Evolutionary conservation across 2,888 invertebrate genomes (phyloP).

Genomic region (Macaria notata): DNA sequence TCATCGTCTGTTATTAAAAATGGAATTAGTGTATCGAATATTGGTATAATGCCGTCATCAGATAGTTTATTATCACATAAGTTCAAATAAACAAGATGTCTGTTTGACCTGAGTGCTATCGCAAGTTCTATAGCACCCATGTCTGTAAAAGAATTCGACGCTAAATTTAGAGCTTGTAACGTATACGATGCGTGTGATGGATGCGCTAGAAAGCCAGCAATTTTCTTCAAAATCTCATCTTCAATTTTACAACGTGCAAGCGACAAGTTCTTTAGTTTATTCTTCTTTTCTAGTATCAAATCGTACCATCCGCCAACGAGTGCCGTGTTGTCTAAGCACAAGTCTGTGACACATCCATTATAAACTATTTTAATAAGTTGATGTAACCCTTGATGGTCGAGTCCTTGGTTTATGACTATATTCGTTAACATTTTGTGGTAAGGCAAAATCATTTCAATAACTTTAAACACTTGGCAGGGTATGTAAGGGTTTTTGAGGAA

Average conservation of each 20-base stretch:
- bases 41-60: constrained; percentile 11
- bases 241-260: constrained; percentile 14
- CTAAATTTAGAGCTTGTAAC: constrained; percentile 10
- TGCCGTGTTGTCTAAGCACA: constrained; percentile 12
- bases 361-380: constrained; percentile 4
- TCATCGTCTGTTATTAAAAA: constrained; percentile 5
- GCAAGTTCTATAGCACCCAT: constrained; percentile 45
- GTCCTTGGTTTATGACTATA: constrained; percentile 46
- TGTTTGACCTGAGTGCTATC: constrained; percentile 40
- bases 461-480: constrained; percentile 47
- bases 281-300: not conserved
- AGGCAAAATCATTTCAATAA: constrained; percentile 46
- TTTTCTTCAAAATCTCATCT: constrained; percentile 1
- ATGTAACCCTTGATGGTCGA: constrained; percentile 22
- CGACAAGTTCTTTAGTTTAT: constrained; percentile 2
- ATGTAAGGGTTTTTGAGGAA: constrained; percentile 45
- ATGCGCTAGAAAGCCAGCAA: constrained; percentile 3
- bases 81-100: constrained; percentile 10
- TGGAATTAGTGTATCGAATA: constrained; percentile 4
- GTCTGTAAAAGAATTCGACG: constrained; percentile 57
- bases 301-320: constrained; percentile 8
- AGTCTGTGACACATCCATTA: constrained; percentile 4
- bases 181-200: constrained; percentile 5
- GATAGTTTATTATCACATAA: constrained; percentile 12
- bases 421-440: constrained; percentile 43